phyloP scores from a whole-genome alignment of 2,113 vertebrate genomes.

The Scomber scombrus region DNA sequence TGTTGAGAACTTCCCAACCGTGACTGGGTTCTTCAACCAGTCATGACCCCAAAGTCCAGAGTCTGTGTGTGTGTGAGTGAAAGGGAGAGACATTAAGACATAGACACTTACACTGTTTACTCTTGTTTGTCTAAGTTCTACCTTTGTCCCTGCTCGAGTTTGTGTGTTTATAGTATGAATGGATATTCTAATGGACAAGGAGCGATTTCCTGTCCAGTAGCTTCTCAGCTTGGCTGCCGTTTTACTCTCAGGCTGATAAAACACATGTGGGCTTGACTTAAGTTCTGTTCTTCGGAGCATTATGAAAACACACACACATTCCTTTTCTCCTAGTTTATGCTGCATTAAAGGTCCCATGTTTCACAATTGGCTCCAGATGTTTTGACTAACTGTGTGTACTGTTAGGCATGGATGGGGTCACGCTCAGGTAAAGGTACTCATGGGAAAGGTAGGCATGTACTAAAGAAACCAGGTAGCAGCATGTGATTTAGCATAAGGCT shows the following conservation, averaged over 20 bases:
- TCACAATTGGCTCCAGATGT: conserved; percentile 74
- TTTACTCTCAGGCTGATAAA: conserved; percentile 50
- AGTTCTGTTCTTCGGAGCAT: conserved; percentile 37
- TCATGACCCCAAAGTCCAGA: background rate
- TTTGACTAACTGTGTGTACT: conserved; percentile 11
- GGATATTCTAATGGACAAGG: conserved; percentile 11
- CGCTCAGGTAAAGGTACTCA: conserved; percentile 33
- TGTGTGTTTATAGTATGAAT: conserved; percentile 2
- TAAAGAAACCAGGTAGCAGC: conserved; percentile 10
- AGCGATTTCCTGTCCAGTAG: conserved; percentile 30
- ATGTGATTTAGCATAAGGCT: conserved; percentile 7
- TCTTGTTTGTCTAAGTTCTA: conserved; percentile 21
- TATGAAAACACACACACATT: conserved; percentile 31
- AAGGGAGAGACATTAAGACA: background rate
- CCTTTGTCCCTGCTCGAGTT: background rate
- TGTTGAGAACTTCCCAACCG: conserved; percentile 40
- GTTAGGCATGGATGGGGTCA: background rate
- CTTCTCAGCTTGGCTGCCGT: conserved; percentile 21
- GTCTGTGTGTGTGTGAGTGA: conserved; percentile 7
- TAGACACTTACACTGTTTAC: background rate
- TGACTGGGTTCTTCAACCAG: conserved; percentile 37
- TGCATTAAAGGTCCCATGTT: conserved; percentile 20
- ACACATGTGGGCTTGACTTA: conserved; percentile 34
- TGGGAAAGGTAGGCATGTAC: conserved; percentile 55
- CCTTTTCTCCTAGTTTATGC: conserved; percentile 26